Conservation (phyloP, 2,113 vertebrate genomes). For the Ellobius talpinus region DNA sequence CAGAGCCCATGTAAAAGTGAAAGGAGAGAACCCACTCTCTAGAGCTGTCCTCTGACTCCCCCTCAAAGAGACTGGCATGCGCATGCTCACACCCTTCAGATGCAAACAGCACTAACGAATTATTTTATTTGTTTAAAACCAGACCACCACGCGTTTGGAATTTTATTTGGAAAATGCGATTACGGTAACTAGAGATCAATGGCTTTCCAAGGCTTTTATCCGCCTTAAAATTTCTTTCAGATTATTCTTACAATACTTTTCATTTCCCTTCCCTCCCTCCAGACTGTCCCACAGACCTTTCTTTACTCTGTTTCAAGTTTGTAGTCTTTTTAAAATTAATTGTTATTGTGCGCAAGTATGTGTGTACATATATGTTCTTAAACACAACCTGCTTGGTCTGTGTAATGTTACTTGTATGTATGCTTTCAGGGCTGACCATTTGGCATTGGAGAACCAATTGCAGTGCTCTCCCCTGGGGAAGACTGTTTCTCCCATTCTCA, state of each 20-base stretch:
- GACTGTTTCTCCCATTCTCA: neutral
- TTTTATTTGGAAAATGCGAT: constrained; percentile 77
- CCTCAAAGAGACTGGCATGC: neutral
- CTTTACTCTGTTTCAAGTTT: neutral
- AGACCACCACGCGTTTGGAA: constrained; percentile 45
- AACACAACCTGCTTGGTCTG: neutral
- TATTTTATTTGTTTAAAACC: neutral
- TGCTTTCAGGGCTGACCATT: neutral
- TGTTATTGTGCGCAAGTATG: neutral
- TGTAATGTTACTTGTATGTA: neutral
- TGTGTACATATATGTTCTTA: neutral
- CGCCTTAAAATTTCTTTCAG: neutral
- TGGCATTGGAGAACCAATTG: neutral
- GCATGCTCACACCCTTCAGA: no score
- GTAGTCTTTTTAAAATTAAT: neutral
- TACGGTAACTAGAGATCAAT: constrained; percentile 75
- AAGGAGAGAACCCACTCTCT: neutral
- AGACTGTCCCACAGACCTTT: neutral
- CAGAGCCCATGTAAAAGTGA: neutral
- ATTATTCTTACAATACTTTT: neutral
- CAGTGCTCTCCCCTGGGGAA: neutral
- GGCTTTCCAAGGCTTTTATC: constrained; percentile 73
- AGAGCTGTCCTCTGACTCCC: neutral
- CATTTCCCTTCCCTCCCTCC: neutral
- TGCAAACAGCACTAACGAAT: neutral